Evolutionary conservation across 2,888 invertebrate species (phyloP).

Genomic region (Stramonita haemastoma): DNA sequence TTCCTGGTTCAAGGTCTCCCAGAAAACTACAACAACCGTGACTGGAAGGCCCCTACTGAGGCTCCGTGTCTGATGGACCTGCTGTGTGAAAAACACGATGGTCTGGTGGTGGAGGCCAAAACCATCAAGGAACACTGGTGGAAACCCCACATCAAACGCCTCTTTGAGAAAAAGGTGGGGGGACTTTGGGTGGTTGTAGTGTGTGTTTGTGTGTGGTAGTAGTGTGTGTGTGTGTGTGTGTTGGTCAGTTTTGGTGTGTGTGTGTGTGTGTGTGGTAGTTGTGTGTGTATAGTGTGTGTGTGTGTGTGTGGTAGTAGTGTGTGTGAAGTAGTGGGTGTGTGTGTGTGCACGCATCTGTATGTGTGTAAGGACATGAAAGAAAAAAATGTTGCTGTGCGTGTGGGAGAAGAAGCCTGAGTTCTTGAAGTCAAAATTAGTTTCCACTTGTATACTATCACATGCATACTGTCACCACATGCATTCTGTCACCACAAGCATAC

Average conservation of each 20-base stretch:
- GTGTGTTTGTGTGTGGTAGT: not conserved
- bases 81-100: slow-evolving; percentile 89
- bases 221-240: not conserved
- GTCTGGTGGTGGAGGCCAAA: slow-evolving; percentile 91
- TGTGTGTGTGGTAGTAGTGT: not conserved
- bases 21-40: slow-evolving; percentile 82
- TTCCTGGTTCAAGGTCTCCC: slow-evolving; percentile 83
- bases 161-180: slow-evolving; percentile 85
- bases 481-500: no score
- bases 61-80: slow-evolving; percentile 90
- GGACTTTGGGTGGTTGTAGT: not conserved
- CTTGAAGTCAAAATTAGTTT: no score
- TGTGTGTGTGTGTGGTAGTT: not conserved
- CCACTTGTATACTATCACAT: no score
- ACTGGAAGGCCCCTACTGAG: slow-evolving; percentile 81
- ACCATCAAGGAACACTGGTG: slow-evolving; percentile 93
- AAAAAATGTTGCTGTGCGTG: no score
- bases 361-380: no score
- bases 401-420: no score
- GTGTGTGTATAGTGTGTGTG: not conserved
- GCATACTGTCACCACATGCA: no score
- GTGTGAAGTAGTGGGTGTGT: not conserved
- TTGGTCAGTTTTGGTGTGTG: not conserved
- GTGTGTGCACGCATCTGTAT: not conserved
- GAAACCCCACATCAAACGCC: slow-evolving; percentile 86